A percentile compares a stretch with the other conserved stretches of the same genome.
Conservation (phyloP, 2,113 vertebrate species). For the Ictalurus punctatus region DNA sequence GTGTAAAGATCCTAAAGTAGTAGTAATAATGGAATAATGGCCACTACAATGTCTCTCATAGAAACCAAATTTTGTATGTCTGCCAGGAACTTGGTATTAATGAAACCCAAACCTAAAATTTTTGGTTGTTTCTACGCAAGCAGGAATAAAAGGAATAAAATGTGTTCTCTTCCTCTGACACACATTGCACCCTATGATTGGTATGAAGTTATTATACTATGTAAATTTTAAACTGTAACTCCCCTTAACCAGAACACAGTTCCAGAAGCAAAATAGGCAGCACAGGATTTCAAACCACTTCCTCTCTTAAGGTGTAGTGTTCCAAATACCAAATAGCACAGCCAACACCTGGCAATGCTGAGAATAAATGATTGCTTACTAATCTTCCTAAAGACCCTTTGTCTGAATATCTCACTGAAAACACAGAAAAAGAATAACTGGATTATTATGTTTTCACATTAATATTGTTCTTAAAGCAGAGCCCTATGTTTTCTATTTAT, state of each 20-base stretch:
- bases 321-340: background rate
- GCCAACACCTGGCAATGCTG: background rate
- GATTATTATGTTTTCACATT: background rate
- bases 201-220: background rate
- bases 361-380: background rate
- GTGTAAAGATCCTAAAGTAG: background rate
- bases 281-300: slow-evolving; percentile 16
- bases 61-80: background rate
- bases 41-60: background rate
- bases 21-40: background rate
- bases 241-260: background rate
- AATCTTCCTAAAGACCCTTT: background rate
- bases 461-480: background rate
- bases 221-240: background rate
- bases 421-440: background rate
- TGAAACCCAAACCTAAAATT: background rate
- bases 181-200: background rate
- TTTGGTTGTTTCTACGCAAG: background rate
- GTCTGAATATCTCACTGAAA: background rate
- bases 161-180: background rate
- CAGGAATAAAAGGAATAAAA: background rate
- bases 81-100: background rate
- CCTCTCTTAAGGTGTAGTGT: background rate
- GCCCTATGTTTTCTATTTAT: background rate
- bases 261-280: background rate